A percentile compares a stretch with the other conserved stretches of the same genome.
Evolutionary conservation across 2,113 vertebrate species (phyloP).

Genomic region (Atherinomorus stipes): DNA sequence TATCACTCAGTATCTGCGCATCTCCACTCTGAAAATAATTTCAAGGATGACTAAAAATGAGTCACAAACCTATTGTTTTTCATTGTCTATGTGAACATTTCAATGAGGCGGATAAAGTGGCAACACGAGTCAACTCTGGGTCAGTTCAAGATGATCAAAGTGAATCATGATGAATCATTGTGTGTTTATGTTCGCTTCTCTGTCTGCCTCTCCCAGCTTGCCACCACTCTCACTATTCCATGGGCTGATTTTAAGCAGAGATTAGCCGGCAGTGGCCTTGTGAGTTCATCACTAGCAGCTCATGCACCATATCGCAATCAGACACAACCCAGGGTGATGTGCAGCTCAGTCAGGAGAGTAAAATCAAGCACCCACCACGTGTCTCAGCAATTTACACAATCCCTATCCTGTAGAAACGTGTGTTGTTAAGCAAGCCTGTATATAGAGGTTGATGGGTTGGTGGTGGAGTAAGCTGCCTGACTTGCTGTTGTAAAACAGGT

Average conservation of each 20-base stretch:
- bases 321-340: not conserved
- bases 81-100: constrained; percentile 10
- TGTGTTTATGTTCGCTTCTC: not conserved
- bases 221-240: not conserved
- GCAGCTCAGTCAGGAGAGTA: too few species aligned
- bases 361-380: too few species aligned
- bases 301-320: not conserved
- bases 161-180: not conserved
- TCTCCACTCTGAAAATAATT: constrained; percentile 34
- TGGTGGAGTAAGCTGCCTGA: too few species aligned
- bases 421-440: too few species aligned
- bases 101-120: not conserved
- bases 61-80: constrained; percentile 1
- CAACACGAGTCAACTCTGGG: not conserved
- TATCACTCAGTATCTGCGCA: constrained; percentile 21
- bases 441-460: too few species aligned
- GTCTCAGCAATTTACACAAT: too few species aligned
- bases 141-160: not conserved
- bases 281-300: not conserved
- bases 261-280: not conserved
- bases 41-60: constrained; percentile 23
- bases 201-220: not conserved
- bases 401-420: too few species aligned
- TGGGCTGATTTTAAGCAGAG: not conserved
- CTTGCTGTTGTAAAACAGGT: too few species aligned